phyloP scores from a whole-genome alignment of 2,888 invertebrate species.

The Odontomyia ornata region DNA sequence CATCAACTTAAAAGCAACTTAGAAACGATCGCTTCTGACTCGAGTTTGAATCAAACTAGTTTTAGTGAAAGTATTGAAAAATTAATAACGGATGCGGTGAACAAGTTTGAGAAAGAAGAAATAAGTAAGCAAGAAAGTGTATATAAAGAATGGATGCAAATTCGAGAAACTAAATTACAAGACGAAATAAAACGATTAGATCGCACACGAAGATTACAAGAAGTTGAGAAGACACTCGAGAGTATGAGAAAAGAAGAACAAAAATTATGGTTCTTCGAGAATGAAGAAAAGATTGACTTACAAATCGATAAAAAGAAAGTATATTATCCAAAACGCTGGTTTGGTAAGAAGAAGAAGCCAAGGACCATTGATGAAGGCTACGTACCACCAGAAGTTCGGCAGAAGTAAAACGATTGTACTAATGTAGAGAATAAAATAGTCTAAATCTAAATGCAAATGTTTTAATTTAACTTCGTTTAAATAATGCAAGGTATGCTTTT shows the following conservation, averaged over 20 bases:
- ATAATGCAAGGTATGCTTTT: constrained; percentile 1
- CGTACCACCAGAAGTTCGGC: constrained; percentile 74
- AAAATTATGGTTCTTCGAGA: constrained; percentile 82
- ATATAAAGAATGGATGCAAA: constrained; percentile 70
- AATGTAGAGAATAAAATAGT: background rate
- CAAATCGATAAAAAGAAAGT: constrained; percentile 71
- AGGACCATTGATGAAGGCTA: constrained; percentile 70
- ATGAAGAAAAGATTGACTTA: constrained; percentile 78
- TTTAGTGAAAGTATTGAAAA: constrained; percentile 54
- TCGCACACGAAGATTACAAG: constrained; percentile 64
- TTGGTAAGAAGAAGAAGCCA: constrained; percentile 66
- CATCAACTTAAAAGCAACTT: constrained; percentile 59
- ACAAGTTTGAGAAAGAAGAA: constrained; percentile 59
- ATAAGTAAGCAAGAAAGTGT: constrained; percentile 63
- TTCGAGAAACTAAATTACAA: constrained; percentile 69
- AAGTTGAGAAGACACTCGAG: constrained; percentile 67
- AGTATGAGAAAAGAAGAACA: constrained; percentile 69
- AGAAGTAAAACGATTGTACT: background rate
- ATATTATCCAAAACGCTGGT: constrained; percentile 63
- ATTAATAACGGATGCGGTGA: constrained; percentile 58
- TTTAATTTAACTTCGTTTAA: background rate
- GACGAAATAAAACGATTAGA: constrained; percentile 68
- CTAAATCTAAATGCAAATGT: background rate
- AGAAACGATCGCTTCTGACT: constrained; percentile 61
- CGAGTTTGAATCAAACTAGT: constrained; percentile 54